phyloP scores from a whole-genome alignment of 2,797 vertebrate genomes.

The Brotula barbata region DNA sequence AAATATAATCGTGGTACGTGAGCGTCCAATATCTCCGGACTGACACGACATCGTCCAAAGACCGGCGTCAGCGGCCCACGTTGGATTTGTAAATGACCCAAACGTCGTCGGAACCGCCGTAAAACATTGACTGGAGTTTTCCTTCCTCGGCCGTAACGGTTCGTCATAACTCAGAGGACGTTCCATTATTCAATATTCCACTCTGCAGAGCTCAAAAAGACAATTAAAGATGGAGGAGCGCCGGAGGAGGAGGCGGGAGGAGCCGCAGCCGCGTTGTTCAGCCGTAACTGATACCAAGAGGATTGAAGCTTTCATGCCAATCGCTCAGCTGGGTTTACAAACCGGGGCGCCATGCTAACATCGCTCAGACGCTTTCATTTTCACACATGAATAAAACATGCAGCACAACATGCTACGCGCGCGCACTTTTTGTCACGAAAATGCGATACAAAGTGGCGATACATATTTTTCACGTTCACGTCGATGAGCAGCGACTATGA shows the following conservation, averaged over 20 bases:
- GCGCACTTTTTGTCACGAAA: background rate
- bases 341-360: constrained; percentile 11
- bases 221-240: constrained; percentile 32
- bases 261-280: constrained; percentile 53
- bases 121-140: too few species aligned
- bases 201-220: constrained; percentile 44
- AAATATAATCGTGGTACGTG: too few species aligned
- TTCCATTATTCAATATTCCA: constrained; percentile 42
- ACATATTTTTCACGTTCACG: constrained; percentile 19
- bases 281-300: constrained; percentile 68
- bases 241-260: too few species aligned
- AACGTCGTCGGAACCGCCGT: too few species aligned
- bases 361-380: constrained; percentile 49
- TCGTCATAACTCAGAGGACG: constrained; percentile 29
- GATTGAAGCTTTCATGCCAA: constrained; percentile 55
- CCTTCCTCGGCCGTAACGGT: too few species aligned
- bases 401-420: constrained; percentile 3
- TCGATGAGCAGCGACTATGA: constrained; percentile 4
- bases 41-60: too few species aligned
- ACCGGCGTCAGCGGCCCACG: too few species aligned
- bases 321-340: constrained; percentile 44
- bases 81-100: too few species aligned
- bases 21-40: too few species aligned
- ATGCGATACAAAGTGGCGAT: background rate
- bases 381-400: constrained; percentile 58